Base-by-base conservation (phyloP, 23 tunicate species). In the Corella eumyota region DNA sequence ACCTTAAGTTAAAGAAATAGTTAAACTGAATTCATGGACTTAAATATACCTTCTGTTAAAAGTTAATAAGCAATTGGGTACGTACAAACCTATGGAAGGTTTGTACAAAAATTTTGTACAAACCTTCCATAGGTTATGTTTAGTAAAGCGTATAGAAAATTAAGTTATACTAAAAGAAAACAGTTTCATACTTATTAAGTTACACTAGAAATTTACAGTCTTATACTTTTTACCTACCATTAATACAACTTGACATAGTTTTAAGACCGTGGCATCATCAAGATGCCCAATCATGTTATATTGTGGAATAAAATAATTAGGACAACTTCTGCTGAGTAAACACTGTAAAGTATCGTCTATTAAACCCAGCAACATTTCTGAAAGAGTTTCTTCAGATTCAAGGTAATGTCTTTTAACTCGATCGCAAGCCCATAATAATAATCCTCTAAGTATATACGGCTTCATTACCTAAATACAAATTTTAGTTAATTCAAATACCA, bases 261-360 rank as follows among this genome's bases (percentile, higher is more conserved):
- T 88, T 25, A 88, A 56, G 9, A 88, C 86, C 2, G 88, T 88
- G 56, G 78, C 54, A 47, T 88, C 96, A 38, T 88, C 96, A 13
- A 88, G 48, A 66, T 88, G 81, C 1, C 81, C 78, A 45, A 88
- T 72, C 96, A 88, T 84, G 61, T 93, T 93, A 45, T 85, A 84
- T 56, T 87, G 86, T 0, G 99, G 94, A 44, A 79, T 84, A 69
- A 77, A 84, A 71, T 79, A 79, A 67, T 87, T 79, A 45, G 99
- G 93, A 64, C 95, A 93, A 21, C 81, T 70, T 55, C 93, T 79
- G 68, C 95, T 79, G 32, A 93, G 64, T 26, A 93, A 33, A 55
- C 95, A 79, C 53, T 93, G 95, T 17, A 93, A 83, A 13, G 94
- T 81, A 40, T 93, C 99, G 44, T 93, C 99, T 13, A 93, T 93